phyloP scores from a whole-genome alignment of 2,113 vertebrate genomes.

The Ceyx margarethae region DNA sequence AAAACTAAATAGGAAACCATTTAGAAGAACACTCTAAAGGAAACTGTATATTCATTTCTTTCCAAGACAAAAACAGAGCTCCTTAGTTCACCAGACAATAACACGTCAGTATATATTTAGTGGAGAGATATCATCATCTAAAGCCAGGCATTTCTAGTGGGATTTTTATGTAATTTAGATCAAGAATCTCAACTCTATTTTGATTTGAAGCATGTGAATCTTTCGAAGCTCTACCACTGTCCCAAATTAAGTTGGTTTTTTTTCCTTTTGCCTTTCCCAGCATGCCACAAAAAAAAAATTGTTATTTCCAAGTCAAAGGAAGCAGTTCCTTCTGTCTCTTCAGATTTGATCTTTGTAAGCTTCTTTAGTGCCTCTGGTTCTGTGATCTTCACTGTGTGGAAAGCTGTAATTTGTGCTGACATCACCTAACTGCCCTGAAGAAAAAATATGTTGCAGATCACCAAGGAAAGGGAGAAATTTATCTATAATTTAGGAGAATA shows the following conservation, averaged over 20 bases:
- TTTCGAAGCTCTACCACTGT: not conserved
- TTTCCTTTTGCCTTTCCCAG: not conserved
- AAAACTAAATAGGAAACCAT: not conserved
- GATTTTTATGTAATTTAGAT: not conserved
- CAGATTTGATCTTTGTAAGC: not conserved
- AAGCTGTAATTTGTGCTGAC: slow-evolving; percentile 55
- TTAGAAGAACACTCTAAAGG: not conserved
- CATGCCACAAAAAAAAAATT: not conserved
- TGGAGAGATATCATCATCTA: not conserved
- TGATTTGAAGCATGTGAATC: not conserved
- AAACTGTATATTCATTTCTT: not conserved
- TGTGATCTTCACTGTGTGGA: not conserved
- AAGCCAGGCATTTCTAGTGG: not conserved
- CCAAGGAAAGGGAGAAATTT: not conserved
- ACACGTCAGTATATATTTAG: not conserved
- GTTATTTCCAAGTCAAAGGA: slow-evolving; percentile 37
- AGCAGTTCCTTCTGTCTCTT: slow-evolving; percentile 36
- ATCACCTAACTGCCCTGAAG: slow-evolving; percentile 46
- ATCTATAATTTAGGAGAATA: slow-evolving; percentile 45
- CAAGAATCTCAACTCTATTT: not conserved
- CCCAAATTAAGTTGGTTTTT: not conserved
- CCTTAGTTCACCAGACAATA: not conserved
- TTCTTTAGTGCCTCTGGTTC: slow-evolving; percentile 30
- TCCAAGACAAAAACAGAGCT: not conserved
- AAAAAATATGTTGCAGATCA: slow-evolving; percentile 42